Evolutionary conservation across 1,140 invertebrate genomes (phyloP), one percentile per base, ranked within the genome.

Genomic region (Drusus annulatus): DNA sequence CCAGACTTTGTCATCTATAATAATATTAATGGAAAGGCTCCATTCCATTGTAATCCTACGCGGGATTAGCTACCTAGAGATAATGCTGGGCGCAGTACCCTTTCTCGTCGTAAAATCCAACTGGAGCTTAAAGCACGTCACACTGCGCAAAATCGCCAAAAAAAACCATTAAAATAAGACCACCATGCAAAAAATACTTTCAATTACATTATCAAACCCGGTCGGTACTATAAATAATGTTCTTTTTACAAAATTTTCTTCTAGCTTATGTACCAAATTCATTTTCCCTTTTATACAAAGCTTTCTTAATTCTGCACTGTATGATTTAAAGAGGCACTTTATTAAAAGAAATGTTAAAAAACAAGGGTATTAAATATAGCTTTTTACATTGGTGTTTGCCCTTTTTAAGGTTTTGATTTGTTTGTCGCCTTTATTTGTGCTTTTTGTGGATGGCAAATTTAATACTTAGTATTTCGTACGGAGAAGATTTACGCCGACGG

Each of bases 71-170:
- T 75, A 58, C 71, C n/a, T 28, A 17, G 19, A 28, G 71, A 58
- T 56, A 75, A 75, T 58, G 28, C 23, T 28, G 71, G 54, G 71
- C 52, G 52, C 69, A 75, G 54, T 75, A 75, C 71, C 71, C 71
- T 75, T 75, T 75, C 71, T 75, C 71, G 36, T 75, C 71, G 54
- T 75, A 75, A 75, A 75, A 75, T 31, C 52, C 51, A 58, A 75
- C 71, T 58, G 71, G 25, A 36, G 52, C 68, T 75, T 51, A 75
- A 75, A 23, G 17, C 17, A 23, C 36, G 8, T 28, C 25, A 28
- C 16, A 68, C 31, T 36, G 23, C 7, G 31, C 25, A 36, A 68
- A 31, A 45, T 5, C 15, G 17, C 7, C 5, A 13, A 68, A 16
- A 50, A 68, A n/a, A 36, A 13, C 10, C 15, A 7, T 13, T 5